Evolutionary conservation across 2,113 vertebrate genomes (phyloP), one percentile per base, ranked within the genome.

Genomic region (Actenoides hombroni): DNA sequence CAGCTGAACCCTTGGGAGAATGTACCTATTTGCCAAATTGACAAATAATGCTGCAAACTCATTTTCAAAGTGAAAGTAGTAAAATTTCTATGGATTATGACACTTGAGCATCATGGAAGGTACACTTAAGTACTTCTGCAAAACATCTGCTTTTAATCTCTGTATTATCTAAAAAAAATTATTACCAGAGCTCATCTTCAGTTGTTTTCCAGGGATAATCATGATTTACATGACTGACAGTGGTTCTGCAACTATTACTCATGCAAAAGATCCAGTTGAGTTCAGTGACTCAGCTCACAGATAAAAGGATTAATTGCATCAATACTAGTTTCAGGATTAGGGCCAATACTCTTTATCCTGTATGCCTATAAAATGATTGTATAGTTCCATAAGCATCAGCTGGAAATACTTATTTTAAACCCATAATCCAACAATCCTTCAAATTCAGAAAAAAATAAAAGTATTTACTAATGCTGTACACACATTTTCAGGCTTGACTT

Each of bases 61-160:
- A 71, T 56, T 95, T 86, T 81, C 29, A 78, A 88, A 81, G 23
- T 57, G 26, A 86, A 92, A 81, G 24, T 11, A 63, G 33, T 49
- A 80, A 82, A 54, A 80, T 92, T 65, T 56, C 64, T 53, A 48
- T 35, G 54, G 57, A 70, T 86, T 93, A 90, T 61, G 42, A 65
- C 56, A 88, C 90, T 61, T 88, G 31, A 23, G 74, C 40, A 88
- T 44, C 44, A 60, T 35, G 24, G 40, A 83, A 91, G 78, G 53
- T 73, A 69, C 64, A 48, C 57, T 64, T 81, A 78, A 80, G 35
- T 57, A 89, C 49, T 40, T 60, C 65, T 91, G 40, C 13, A 88
- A 70, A 95, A 92, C 84, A 97, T 90, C 68, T 94, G 80, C 48
- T 91, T 94, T 95, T 88, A 75, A 95, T 95, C 35, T 85, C 15